phyloP scores from a whole-genome alignment of 2,888 invertebrate genomes.

The Tryphoninae sp. region DNA sequence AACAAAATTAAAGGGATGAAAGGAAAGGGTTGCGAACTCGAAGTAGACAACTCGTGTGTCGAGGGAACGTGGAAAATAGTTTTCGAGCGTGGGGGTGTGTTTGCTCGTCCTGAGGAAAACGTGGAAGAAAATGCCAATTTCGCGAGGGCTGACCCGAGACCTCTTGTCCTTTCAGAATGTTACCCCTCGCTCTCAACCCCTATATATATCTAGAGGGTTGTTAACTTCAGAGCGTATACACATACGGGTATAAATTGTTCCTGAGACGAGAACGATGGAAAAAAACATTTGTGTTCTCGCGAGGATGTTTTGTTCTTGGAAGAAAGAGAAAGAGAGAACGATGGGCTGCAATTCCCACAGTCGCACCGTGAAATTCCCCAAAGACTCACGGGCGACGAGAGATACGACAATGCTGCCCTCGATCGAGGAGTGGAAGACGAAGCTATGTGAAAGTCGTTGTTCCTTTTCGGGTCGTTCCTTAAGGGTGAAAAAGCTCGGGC shows the following conservation, averaged over 20 bases:
- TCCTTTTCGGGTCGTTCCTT: background rate
- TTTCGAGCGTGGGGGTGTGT: background rate
- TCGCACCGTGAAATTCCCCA: background rate
- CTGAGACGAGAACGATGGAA: background rate
- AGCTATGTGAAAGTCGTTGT: background rate
- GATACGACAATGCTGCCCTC: background rate
- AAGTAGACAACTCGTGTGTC: background rate
- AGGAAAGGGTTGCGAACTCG: too few species aligned
- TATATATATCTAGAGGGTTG: background rate
- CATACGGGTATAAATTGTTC: background rate
- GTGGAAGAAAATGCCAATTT: background rate
- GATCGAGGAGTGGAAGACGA: background rate
- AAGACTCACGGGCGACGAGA: background rate
- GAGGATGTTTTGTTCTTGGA: slow-evolving; percentile 9
- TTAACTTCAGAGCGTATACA: background rate
- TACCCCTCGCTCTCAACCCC: background rate
- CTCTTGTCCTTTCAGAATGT: background rate
- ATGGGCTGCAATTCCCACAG: background rate
- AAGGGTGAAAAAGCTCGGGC: background rate
- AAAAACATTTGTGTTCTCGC: slow-evolving; percentile 5
- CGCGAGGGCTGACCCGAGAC: background rate
- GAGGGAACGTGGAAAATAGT: background rate
- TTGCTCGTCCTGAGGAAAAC: background rate
- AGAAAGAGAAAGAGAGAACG: too few species aligned
- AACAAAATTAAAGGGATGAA: too few species aligned